Conservation (phyloP, 53 echinoderm and acorn worm species). For the Temnopleurus reevesii region DNA sequence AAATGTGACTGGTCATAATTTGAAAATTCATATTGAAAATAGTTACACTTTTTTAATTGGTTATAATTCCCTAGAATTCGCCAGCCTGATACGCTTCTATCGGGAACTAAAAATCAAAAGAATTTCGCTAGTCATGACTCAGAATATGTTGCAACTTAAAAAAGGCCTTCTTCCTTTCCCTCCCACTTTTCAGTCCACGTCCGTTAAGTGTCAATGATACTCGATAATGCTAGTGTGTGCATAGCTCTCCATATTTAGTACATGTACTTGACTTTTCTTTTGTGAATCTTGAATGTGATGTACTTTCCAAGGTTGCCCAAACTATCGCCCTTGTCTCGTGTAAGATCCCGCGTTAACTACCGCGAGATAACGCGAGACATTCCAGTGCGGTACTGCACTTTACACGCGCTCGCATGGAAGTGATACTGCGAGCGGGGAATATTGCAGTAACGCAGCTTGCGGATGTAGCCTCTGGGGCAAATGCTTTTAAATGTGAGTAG, state of each 20-base stretch:
- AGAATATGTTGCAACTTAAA: neutral
- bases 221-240: neutral
- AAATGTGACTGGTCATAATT: no score
- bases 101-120: neutral
- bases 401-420: neutral
- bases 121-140: neutral
- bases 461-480: neutral
- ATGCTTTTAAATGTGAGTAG: constrained; percentile 16
- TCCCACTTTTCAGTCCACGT: neutral
- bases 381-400: neutral
- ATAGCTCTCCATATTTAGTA: constrained; percentile 10
- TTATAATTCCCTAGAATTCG: no score
- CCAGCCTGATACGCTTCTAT: neutral
- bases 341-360: neutral
- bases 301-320: neutral
- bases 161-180: neutral
- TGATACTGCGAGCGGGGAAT: neutral
- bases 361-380: no score
- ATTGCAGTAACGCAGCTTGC: constrained; percentile 19
- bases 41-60: no score
- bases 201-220: constrained; percentile 17
- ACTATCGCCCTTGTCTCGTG: neutral
- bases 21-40: no score
- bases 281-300: neutral
- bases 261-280: neutral